Evolutionary conservation across 2,797 vertebrate genomes (phyloP).

Genomic region (Emydoidea blandingii): DNA sequence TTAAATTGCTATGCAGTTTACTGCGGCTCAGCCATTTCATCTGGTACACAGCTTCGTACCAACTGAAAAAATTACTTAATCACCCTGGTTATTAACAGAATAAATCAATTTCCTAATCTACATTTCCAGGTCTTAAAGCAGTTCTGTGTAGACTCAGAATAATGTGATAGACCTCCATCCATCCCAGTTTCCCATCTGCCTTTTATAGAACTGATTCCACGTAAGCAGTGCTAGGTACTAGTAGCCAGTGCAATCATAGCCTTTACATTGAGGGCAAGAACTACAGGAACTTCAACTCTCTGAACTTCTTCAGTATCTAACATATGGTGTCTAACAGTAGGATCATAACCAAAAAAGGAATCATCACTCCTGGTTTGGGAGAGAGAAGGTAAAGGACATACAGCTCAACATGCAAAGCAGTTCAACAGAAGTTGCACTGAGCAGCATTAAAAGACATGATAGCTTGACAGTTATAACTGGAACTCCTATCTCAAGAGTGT

Average conservation of each 20-base stretch:
- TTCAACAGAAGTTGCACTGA: background rate
- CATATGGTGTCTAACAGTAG: background rate
- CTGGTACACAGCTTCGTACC: background rate
- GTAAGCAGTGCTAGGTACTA: background rate
- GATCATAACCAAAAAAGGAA: background rate
- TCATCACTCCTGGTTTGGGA: background rate
- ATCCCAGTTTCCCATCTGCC: background rate
- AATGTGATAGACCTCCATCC: background rate
- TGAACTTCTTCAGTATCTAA: background rate
- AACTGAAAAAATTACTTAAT: background rate
- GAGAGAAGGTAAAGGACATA: background rate
- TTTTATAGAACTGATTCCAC: background rate
- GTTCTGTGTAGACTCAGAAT: background rate
- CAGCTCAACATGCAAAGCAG: background rate
- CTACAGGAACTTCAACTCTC: background rate
- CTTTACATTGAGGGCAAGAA: background rate
- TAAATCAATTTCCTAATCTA: background rate
- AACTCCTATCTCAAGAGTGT: no score
- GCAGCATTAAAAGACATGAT: background rate
- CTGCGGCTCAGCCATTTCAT: accelerated
- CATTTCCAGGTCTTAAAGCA: background rate
- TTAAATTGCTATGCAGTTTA: background rate
- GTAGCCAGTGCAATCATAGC: background rate
- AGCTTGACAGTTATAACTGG: background rate
- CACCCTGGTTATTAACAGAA: background rate